Percentiles rank a stretch among this genome's conserved stretches.
phyloP scores from a whole-genome alignment of 1,140 invertebrate genomes.

The Orchestia grillus region DNA sequence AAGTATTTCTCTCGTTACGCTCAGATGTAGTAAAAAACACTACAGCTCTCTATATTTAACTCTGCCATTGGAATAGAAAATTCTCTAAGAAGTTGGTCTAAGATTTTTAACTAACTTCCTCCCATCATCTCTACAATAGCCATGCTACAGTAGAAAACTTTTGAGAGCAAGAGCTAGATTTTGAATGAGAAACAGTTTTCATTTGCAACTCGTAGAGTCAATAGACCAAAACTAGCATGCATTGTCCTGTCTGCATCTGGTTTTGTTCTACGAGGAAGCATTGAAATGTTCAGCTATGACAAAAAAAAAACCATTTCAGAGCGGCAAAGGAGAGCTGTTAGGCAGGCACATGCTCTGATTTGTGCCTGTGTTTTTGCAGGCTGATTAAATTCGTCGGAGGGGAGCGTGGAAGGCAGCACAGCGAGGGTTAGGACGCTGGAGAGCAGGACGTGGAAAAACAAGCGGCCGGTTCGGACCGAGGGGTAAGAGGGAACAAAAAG shows the following conservation, averaged over 20 bases:
- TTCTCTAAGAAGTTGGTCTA: background rate
- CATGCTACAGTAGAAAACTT: background rate
- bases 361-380: background rate
- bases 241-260: background rate
- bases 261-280: background rate
- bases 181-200: background rate
- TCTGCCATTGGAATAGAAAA: background rate
- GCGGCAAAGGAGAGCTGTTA: background rate
- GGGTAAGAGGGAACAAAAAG: no score
- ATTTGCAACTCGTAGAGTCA: background rate
- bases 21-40: background rate
- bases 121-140: background rate
- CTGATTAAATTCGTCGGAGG: background rate
- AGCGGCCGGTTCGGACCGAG: no score
- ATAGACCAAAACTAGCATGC: background rate
- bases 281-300: background rate
- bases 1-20: background rate
- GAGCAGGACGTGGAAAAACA: no score
- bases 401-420: background rate
- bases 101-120: background rate
- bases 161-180: background rate
- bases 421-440: no score
- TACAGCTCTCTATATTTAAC: background rate
- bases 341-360: background rate
- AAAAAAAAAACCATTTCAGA: background rate